Evolutionary conservation across 2,888 invertebrate genomes (phyloP).

Genomic region (Spilosoma lubricipeda): DNA sequence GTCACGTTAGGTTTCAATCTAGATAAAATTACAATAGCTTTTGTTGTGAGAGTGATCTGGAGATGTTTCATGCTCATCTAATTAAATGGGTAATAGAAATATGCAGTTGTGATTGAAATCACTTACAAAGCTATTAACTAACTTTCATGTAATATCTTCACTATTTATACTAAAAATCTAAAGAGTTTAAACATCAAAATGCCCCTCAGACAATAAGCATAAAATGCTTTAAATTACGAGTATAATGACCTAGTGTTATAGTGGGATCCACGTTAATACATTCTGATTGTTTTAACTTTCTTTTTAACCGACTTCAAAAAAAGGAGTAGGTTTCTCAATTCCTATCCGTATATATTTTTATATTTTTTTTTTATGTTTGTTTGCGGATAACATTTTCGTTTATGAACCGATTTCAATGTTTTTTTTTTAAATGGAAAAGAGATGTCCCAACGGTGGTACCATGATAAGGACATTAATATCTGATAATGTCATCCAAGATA

Average conservation of each 20-base stretch:
- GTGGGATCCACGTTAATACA: neutral
- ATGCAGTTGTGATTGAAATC: conserved; percentile 29
- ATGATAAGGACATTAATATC: too few species aligned
- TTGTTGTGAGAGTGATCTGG: conserved; percentile 55
- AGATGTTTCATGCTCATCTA: conserved; percentile 43
- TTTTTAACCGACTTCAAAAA: neutral
- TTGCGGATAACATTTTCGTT: too few species aligned
- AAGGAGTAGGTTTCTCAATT: too few species aligned
- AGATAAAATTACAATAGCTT: conserved; percentile 65
- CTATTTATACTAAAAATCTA: conserved; percentile 4
- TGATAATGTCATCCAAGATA: too few species aligned
- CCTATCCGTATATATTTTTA: too few species aligned
- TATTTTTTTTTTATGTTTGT: too few species aligned
- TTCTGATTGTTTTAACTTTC: conserved; percentile 3
- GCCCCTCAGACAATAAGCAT: conserved; percentile 6
- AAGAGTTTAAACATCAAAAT: conserved; percentile 8
- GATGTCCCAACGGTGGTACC: too few species aligned
- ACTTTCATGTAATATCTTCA: conserved; percentile 4
- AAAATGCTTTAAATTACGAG: conserved; percentile 6
- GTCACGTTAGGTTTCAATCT: conserved; percentile 53
- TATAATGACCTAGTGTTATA: neutral
- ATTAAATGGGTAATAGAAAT: conserved; percentile 43
- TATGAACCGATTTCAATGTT: too few species aligned
- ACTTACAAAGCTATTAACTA: neutral
- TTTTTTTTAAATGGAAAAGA: too few species aligned